Evolutionary conservation across 2,113 vertebrate species (phyloP), one percentile per base, ranked within the genome.

Genomic region (Potamarius usumacintae): DNA sequence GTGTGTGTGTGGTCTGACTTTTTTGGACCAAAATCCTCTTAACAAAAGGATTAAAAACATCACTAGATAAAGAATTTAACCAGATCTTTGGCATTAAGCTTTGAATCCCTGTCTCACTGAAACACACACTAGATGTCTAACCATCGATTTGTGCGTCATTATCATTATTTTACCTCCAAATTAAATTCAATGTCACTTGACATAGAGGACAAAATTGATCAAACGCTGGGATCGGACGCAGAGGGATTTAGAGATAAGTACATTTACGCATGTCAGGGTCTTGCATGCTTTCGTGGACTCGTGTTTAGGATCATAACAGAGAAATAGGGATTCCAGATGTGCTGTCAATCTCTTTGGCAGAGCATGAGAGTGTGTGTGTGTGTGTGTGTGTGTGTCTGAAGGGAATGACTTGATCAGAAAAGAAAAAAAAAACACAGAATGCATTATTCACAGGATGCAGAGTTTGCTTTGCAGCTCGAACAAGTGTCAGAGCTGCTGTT

Each of bases 261-360:
- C 30, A 62, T 89, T 84, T 84, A 79, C 15, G 78, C 76, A 71
- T 89, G 82, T 67, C n/a, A 5, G 58, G 81, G 62, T 50, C 53
- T 67, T 79, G 80, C 79, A 79, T 83, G 53, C 17, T 52, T 2
- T 72, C 20, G 84, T 58, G 22, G 42, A 71, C 4, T 25, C 20
- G 65, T 76, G 78, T 72, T 82, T 63, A 62, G 65, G 79, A 86
- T 48, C 58, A 86, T 25, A 83, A 83, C 58, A 50, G 79, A 86
- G 20, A 63, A 58, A 86, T 72, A 72, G 78, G 22, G 69, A 84
- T 88, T 89, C 86, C 90, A 91, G 90, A 89, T 89, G 88, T 76
- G 77, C 67, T 88, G 62, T 88, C 84, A 82, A 52, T 88, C 60
- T 88, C 20, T 89, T 58, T 30, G 3, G 58, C 78, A 77, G 77